A percentile compares a stretch with the other conserved stretches of the same genome.
Evolutionary conservation across 2,888 invertebrate genomes (phyloP).

Genomic region (Lacanobia wlatinum): DNA sequence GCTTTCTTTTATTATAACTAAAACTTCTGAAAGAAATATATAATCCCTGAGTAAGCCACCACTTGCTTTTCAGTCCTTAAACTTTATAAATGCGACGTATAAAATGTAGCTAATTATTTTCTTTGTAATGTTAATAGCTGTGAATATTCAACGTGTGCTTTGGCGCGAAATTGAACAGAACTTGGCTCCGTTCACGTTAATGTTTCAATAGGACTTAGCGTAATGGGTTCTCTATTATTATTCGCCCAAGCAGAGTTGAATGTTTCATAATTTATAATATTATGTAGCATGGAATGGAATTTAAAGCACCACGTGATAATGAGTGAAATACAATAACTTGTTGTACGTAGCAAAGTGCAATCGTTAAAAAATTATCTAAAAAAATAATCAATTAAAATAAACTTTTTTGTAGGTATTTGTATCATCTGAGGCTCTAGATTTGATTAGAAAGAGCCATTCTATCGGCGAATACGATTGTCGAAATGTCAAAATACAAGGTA

Average conservation of each 20-base stretch:
- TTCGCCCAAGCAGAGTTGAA: slow-evolving; percentile 18
- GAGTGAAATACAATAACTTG: neutral
- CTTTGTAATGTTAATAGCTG: slow-evolving; percentile 15
- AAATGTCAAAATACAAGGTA: too few relatives aligned
- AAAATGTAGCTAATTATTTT: slow-evolving; percentile 24
- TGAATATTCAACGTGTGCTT: slow-evolving; percentile 16
- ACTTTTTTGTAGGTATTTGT: too few relatives aligned
- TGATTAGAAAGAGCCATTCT: too few relatives aligned
- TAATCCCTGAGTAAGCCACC: neutral
- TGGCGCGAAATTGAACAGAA: slow-evolving; percentile 19
- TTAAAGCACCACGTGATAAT: neutral
- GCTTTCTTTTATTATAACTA: neutral
- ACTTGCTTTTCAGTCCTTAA: slow-evolving; percentile 12
- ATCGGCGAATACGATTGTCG: too few relatives aligned
- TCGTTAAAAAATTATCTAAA: neutral
- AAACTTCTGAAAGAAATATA: slow-evolving; percentile 17
- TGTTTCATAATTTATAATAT: slow-evolving; percentile 11
- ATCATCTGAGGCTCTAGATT: too few relatives aligned
- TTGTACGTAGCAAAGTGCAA: neutral
- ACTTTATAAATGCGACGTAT: slow-evolving; percentile 1
- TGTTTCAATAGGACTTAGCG: slow-evolving; percentile 38
- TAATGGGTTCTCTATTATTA: slow-evolving; percentile 41
- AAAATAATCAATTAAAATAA: too few relatives aligned
- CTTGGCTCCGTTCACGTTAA: slow-evolving; percentile 9
- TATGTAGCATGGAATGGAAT: neutral